A percentile compares a stretch with the other conserved stretches of the same genome.
These are phyloP conservation scores for Scartelaos histophorus DNA, from an alignment of 2,113 vertebrate genomes.

Conservation along the genomic window DNA sequence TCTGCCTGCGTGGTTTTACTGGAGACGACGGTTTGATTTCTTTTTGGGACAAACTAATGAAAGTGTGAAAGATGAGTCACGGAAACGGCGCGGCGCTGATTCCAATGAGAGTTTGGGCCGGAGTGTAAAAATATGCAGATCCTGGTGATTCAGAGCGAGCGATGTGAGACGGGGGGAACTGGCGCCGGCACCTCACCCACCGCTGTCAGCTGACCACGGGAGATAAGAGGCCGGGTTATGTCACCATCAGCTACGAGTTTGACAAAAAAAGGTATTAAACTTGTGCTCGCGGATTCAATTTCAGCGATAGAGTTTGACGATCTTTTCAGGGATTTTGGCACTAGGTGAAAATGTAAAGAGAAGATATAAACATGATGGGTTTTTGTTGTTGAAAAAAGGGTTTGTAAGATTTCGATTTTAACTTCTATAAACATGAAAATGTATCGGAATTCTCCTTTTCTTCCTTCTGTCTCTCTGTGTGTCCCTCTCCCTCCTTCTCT, in stretches of 20 bases:
- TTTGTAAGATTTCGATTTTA: too few relatives aligned
- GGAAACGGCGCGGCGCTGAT: conserved; percentile 30
- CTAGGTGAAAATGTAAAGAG: too few relatives aligned
- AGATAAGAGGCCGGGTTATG: background rate
- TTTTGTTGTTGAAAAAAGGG: too few relatives aligned
- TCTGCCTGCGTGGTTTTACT: conserved; percentile 17
- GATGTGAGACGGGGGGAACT: conserved; percentile 11
- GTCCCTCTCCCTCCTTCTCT: too few relatives aligned
- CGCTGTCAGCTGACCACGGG: background rate
- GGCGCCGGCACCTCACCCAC: background rate
- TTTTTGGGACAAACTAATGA: background rate
- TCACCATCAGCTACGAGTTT: background rate
- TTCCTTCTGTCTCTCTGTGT: too few relatives aligned
- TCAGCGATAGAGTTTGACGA: background rate
- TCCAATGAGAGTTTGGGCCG: conserved; percentile 40
- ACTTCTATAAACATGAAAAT: too few relatives aligned
- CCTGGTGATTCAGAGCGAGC: conserved; percentile 21
- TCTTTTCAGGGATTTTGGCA: too few relatives aligned
- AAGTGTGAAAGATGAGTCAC: conserved; percentile 34
- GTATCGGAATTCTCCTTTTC: too few relatives aligned
- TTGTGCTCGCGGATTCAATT: background rate
- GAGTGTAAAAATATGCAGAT: conserved; percentile 55
- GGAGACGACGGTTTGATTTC: background rate
- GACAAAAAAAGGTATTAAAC: background rate
- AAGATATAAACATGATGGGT: too few relatives aligned